Conservation (phyloP, 1,140 invertebrate genomes). For the Matsumurasca onukii region DNA sequence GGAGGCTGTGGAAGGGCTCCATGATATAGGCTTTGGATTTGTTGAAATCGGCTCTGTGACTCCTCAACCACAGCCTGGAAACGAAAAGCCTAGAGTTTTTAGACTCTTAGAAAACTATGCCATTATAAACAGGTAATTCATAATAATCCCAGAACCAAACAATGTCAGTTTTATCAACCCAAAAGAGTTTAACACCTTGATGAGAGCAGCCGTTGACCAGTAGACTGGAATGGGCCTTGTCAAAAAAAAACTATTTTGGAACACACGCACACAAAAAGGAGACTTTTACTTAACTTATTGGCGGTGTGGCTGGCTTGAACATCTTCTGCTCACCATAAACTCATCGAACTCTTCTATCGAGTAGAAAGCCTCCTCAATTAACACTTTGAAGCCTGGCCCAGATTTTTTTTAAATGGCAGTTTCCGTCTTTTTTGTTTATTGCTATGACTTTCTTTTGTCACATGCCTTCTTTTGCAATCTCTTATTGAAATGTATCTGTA, state of each 20-base stretch:
- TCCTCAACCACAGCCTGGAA: conserved; percentile 88
- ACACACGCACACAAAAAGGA: no score
- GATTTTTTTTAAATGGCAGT: neutral
- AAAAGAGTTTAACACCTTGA: neutral
- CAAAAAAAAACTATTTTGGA: no score
- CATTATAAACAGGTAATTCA: conserved; percentile 82
- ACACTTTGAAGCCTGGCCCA: neutral
- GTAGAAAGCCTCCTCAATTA: no score
- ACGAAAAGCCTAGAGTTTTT: conserved; percentile 91
- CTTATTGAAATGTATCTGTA: neutral
- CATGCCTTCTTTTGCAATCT: neutral
- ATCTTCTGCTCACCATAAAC: no score
- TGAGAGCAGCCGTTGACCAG: no score
- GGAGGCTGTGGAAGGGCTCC: conserved; percentile 81
- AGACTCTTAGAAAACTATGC: conserved; percentile 80
- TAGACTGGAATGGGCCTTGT: no score
- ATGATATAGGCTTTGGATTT: conserved; percentile 90
- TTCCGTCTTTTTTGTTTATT: neutral
- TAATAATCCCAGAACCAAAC: neutral
- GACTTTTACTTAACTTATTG: no score
- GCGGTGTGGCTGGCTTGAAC: no score
- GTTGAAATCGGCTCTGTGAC: conserved; percentile 97
- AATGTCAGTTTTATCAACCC: neutral
- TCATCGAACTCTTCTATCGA: no score
- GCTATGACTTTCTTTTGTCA: neutral